These are phyloP conservation scores for Papilio xuthus DNA, from an alignment of 1,140 invertebrate species.

Conservation along the genomic window DNA sequence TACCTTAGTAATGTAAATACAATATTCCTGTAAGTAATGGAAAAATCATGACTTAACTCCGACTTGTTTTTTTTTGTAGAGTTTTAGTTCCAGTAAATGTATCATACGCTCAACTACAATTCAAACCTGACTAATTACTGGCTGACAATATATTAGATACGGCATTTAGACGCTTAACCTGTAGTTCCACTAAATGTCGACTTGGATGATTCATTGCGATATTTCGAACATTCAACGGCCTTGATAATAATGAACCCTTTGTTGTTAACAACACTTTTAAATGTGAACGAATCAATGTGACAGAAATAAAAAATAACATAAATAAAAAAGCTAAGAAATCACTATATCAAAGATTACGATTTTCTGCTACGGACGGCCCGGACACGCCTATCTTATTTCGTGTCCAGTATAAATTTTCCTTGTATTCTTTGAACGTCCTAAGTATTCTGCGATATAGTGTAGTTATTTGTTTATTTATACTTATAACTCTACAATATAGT, in stretches of 20 bases:
- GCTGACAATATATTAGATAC: background rate
- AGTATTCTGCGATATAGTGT: background rate
- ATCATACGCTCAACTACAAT: background rate
- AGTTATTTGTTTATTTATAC: background rate
- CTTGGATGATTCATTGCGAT: background rate
- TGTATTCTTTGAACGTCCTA: background rate
- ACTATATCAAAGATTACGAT: background rate
- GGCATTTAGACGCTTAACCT: background rate
- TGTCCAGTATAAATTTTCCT: background rate
- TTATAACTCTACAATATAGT: background rate
- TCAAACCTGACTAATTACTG: background rate
- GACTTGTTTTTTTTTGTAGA: background rate
- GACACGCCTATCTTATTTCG: background rate
- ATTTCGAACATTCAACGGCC: constrained; percentile 1
- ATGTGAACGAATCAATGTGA: background rate
- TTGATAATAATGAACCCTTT: background rate
- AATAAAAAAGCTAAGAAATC: background rate
- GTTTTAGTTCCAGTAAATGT: background rate
- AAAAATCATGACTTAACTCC: background rate
- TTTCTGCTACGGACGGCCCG: background rate
- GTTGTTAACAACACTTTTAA: too few species aligned
- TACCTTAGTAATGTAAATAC: background rate
- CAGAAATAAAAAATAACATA: background rate
- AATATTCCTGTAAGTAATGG: too few species aligned
- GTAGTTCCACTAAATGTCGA: background rate